These are phyloP conservation scores for Perithous albicinctus DNA, from an alignment of 2,888 invertebrate genomes.

Conservation along the genomic window DNA sequence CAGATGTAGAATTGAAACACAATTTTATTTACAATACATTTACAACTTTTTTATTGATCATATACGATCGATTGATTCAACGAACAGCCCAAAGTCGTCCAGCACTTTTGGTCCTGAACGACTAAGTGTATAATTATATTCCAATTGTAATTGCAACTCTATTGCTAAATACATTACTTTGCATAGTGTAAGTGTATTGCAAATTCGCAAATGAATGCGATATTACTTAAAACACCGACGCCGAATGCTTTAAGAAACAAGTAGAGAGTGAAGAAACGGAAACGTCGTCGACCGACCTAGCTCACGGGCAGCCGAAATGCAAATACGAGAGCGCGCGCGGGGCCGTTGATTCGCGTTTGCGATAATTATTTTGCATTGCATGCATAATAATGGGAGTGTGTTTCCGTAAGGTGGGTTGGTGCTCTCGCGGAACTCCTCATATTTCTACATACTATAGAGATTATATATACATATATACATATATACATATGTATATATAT, in stretches of 20 bases:
- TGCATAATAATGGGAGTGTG: conserved; percentile 74
- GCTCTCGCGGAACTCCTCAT: conserved; percentile 42
- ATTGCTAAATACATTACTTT: background rate
- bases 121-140: too few species aligned
- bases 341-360: conserved; percentile 72
- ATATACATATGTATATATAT: too few species aligned
- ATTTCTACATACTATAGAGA: conserved; percentile 21
- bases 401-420: conserved; percentile 62
- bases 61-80: too few species aligned
- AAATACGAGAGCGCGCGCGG: conserved; percentile 57
- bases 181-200: too few species aligned
- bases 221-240: background rate
- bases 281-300: conserved; percentile 52
- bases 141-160: too few species aligned
- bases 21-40: too few species aligned
- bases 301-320: conserved; percentile 59
- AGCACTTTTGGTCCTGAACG: too few species aligned
- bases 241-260: background rate
- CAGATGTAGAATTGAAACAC: too few species aligned
- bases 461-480: too few species aligned
- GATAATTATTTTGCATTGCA: conserved; percentile 79
- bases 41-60: too few species aligned
- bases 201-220: conserved; percentile 1
- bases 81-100: too few species aligned
- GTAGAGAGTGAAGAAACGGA: background rate